Conservation (phyloP, 2,888 invertebrate species). For the Drosophila lutescens region DNA sequence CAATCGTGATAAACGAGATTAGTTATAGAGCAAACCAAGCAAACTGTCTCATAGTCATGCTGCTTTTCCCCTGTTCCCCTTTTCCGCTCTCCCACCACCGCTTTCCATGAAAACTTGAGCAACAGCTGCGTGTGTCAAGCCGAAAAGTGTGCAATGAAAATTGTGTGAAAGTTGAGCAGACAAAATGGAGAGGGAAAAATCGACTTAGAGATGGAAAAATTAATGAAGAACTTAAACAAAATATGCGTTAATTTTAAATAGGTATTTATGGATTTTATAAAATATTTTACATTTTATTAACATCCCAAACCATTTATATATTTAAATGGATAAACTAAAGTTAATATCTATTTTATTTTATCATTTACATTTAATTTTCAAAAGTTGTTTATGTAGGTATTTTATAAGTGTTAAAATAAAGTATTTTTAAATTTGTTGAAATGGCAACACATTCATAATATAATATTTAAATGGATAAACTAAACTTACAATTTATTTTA, state of each 20-base stretch:
- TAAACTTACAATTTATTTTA: no score
- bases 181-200: conserved; percentile 26
- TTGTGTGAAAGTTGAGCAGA: conserved; percentile 54
- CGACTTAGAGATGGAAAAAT: conserved; percentile 5
- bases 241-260: neutral
- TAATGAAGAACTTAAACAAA: no score
- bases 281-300: no score
- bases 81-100: conserved; percentile 1
- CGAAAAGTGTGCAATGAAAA: conserved; percentile 69
- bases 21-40: conserved; percentile 56
- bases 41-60: conserved; percentile 34
- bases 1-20: conserved; percentile 70
- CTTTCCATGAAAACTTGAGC: conserved; percentile 31
- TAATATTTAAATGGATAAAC: no score
- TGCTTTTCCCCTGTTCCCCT: neutral
- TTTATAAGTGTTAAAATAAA: no score
- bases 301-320: no score
- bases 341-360: no score
- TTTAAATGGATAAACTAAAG: no score
- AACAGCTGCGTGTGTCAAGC: conserved; percentile 63
- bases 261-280: no score
- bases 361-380: neutral
- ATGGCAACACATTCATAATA: no score
- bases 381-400: no score
- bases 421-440: no score